Evolutionary conservation across 2,797 vertebrate species (phyloP).

Genomic region (Coccyzus lansbergi): DNA sequence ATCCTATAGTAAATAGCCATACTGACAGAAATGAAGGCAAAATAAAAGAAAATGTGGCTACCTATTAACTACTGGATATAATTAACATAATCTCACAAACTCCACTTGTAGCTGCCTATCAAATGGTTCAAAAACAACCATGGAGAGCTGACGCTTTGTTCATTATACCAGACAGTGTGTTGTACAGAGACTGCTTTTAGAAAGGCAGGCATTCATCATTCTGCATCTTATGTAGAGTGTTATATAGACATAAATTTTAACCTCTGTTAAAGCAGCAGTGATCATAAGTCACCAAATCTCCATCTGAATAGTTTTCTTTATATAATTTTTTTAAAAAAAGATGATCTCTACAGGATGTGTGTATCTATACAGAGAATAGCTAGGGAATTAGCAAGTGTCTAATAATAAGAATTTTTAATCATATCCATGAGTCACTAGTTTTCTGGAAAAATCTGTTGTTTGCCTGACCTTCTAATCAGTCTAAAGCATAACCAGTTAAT

Average conservation of each 20-base stretch:
- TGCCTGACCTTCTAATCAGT: neutral
- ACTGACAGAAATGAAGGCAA: conserved; percentile 28
- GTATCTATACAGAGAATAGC: neutral
- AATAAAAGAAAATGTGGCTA: conserved; percentile 10
- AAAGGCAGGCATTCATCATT: neutral
- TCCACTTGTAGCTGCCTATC: conserved; percentile 20
- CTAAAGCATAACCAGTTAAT: neutral
- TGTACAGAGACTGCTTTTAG: neutral
- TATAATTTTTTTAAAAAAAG: neutral
- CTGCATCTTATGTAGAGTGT: neutral
- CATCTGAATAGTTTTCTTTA: neutral
- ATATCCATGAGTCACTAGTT: neutral
- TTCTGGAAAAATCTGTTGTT: neutral
- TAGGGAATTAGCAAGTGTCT: neutral
- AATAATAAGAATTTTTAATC: neutral
- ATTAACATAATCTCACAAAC: conserved; percentile 47
- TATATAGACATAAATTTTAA: conserved; percentile 21
- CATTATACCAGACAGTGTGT: neutral
- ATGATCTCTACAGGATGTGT: neutral
- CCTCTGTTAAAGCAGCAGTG: neutral
- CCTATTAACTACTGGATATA: conserved; percentile 44
- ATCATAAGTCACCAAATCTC: neutral
- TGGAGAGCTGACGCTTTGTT: neutral
- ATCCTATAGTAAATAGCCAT: conserved; percentile 30
- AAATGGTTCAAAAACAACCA: conserved; percentile 27